Base-by-base conservation (phyloP, 2,113 vertebrate species). In the Melanerpes aurifrons region DNA sequence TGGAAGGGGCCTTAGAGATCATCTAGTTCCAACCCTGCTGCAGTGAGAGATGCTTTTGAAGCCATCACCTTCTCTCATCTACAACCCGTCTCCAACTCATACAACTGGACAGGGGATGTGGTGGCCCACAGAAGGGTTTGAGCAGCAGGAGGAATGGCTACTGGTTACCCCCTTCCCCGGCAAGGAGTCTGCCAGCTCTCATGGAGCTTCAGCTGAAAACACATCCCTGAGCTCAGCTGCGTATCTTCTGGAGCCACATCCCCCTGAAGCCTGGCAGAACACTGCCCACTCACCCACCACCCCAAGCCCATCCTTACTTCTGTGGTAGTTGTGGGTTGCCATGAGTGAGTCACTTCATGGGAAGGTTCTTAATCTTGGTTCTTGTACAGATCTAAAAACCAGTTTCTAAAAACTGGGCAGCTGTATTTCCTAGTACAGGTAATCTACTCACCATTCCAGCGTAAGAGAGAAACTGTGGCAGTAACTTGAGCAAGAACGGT, bases 281-380 rank as follows among this genome's bases (percentile, higher is more conserved):
- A 11, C 61, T 29, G 17, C 3, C 22, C 7, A 2, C 28, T 9
- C 37, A 1, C 25, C 76, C 48, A 16, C 6, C 21, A 1, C 29
- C 43, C 45, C 13, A 1, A 21, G 16, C 31, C 1, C 3, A 11
- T 26, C 95, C 98, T 98, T 97, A 99, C 99, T 98, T 97, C 99
- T 97, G 98, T 98, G 98, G 94, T 99, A 99, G 96, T 99, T 99
- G 70, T 99, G 98, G 17, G 99, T 99, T n/a, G 99, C 99, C 97
- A 99, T 98, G 14, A 99, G 99, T 11, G 99, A 99, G 91, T 99
- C 98, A 83, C 98, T 98, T 47, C 98, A 98, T 93, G 99, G 99
- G 97, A 99, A 99, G 92, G 95, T 97, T 89, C 94, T 59, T 32
- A 82, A 62, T 83, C 68, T 96, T 89, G 58, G 88, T 21, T 95